Conservation (phyloP, 2,113 vertebrate genomes). For the Oryctolagus cuniculus region mOryCun1.1 NC_091436.1:59905501-59906000, state of each 20-base stretch:
- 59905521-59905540: neutral
- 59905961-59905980: too few species aligned
- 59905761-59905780: rapidly evolving
- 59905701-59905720: neutral
- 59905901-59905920: rapidly evolving
- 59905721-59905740: neutral
- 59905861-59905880: neutral
- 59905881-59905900: neutral
- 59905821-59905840: neutral
- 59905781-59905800: neutral
- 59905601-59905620: neutral
- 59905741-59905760: rapidly evolving
- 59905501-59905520: neutral
- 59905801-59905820: neutral
- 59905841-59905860: neutral
- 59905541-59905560: rapidly evolving
- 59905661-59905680: neutral
- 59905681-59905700: neutral
- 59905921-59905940: neutral
- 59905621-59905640: neutral
- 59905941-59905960: neutral
- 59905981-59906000: neutral
- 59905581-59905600: neutral
- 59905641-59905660: neutral
- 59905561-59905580: neutral